Base-by-base conservation (phyloP, 1,140 invertebrate species). In the Lepidurus apus region DNA sequence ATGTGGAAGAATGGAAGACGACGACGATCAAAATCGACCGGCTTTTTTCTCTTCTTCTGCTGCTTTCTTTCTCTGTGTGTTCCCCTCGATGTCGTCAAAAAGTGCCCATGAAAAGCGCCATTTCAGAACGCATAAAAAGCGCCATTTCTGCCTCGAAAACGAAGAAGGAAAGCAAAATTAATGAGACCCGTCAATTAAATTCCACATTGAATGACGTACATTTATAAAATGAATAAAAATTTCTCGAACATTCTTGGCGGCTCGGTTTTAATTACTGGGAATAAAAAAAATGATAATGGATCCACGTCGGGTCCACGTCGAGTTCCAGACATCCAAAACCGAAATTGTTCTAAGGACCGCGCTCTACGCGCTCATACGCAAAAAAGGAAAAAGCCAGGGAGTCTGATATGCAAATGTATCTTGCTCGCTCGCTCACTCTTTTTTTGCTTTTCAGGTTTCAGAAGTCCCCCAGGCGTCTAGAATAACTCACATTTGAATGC, bases 21-120 rank as follows among this genome's bases (percentile, higher is more conserved):
- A 65, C 42, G 76, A 53, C 44, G 76, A 77, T 53, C 45, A 45
- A 9, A 65, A 77, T 65, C 34, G 76, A 11, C 21, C 45, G n/a
- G n/a, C 8, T 75, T 75, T 75, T 43, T 75, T 26, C 26, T 26
- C 26, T 11, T 75, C 42, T 75, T 24, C 21, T 42, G 7, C 44
- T 77, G 7, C 44, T 53, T 47, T 77, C 65, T 47, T 53, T 53
- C 65, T 21, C 43, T 53, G 53, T 47, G 76, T 45, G 34, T 43
- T 7, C 53, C 43, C 76, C 21, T 65, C 45, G 21, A 21, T 21
- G 53, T 65, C 53, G 53, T 13, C 53, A 65, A 65, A 65, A 65
- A 65, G 13, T 65, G 53, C 53, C 53, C 53, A 65, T 65, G 53
- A 65, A 65, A 65, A 65, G 53, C 53, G 21, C 53, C 53, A 65